Percentiles rank a stretch among this genome's conserved stretches.
Conservation (phyloP, 2,113 vertebrate species). For the Spea bombifrons region DNA sequence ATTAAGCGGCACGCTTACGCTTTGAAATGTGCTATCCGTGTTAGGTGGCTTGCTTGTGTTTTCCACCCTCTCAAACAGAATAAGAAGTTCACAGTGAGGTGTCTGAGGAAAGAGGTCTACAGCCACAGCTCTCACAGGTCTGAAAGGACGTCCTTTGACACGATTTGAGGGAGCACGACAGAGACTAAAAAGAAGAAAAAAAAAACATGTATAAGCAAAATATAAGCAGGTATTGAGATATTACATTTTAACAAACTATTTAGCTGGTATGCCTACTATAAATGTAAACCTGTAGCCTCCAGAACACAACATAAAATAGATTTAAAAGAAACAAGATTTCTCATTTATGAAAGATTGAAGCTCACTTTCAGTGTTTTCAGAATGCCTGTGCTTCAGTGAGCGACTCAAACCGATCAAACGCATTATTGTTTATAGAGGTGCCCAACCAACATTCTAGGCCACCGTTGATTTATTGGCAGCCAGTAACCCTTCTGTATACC, state of each 20-base stretch:
- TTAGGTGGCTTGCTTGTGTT: slow-evolving; percentile 31
- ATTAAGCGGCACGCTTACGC: too few relatives aligned
- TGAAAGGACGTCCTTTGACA: slow-evolving; percentile 82
- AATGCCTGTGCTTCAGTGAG: too few relatives aligned
- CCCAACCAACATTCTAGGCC: too few relatives aligned
- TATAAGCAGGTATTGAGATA: neutral
- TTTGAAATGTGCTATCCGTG: too few relatives aligned
- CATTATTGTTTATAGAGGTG: too few relatives aligned
- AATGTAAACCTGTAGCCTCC: neutral
- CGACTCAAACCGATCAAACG: too few relatives aligned
- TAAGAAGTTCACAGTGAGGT: slow-evolving; percentile 83
- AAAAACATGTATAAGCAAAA: neutral
- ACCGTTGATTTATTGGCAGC: too few relatives aligned
- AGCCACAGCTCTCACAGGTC: slow-evolving; percentile 76
- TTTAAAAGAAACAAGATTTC: too few relatives aligned
- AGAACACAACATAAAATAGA: neutral
- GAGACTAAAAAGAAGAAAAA: slow-evolving; percentile 59
- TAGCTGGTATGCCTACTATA: neutral
- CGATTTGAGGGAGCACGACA: slow-evolving; percentile 92
- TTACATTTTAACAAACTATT: neutral
- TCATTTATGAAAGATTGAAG: too few relatives aligned
- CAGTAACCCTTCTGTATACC: too few relatives aligned
- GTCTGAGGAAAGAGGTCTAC: slow-evolving; percentile 97
- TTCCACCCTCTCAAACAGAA: slow-evolving; percentile 83
- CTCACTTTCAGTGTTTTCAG: too few relatives aligned